phyloP scores from a whole-genome alignment of 2,113 vertebrate genomes.

The Dolichotis patagonum region DNA sequence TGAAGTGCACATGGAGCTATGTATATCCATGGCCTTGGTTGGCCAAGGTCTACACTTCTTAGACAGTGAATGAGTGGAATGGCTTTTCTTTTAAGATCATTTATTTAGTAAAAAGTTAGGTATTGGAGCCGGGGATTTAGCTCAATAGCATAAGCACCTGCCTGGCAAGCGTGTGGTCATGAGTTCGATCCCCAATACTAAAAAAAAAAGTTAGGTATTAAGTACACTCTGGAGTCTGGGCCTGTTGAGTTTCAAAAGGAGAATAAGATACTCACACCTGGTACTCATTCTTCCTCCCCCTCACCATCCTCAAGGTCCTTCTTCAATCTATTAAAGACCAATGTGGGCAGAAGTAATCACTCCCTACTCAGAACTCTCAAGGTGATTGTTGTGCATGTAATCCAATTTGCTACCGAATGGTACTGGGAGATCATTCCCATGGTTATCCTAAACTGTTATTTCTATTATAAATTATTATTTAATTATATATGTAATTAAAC shows the following conservation, averaged over 20 bases:
- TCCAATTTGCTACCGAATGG: background rate
- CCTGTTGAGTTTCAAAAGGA: background rate
- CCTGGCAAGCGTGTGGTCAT: too few species aligned
- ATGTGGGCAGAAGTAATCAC: fast-evolving
- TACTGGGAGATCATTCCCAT: background rate
- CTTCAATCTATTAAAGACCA: background rate
- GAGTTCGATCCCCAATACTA: too few species aligned
- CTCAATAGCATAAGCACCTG: too few species aligned
- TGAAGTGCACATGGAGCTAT: background rate
- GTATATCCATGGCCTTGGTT: fast-evolving
- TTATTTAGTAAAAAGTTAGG: background rate
- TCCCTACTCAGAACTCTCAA: background rate
- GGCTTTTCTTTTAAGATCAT: background rate
- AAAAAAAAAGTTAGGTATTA: too few species aligned
- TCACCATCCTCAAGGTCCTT: too few species aligned
- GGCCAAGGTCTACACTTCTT: background rate
- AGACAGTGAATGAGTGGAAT: background rate
- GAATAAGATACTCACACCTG: fast-evolving
- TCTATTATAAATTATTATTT: background rate
- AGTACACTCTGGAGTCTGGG: background rate
- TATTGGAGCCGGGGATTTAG: too few species aligned
- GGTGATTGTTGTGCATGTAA: background rate
- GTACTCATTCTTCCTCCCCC: background rate
- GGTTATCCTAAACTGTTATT: background rate
- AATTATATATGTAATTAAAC: background rate